These are phyloP conservation scores for Parelbella ahira DNA, from an alignment of 2,888 invertebrate genomes.

Conservation along the genomic window DNA sequence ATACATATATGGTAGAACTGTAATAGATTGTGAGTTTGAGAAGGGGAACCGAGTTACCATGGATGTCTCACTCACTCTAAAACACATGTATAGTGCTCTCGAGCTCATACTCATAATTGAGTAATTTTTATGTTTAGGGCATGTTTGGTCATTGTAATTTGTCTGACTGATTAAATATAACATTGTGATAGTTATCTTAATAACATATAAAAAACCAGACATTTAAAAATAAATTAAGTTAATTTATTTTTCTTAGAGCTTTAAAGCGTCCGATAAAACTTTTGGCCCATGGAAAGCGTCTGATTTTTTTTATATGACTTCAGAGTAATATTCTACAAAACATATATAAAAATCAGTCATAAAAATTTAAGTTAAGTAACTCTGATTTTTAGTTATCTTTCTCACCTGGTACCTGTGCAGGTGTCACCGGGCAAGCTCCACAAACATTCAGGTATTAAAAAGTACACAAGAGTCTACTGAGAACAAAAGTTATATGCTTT, in stretches of 20 bases:
- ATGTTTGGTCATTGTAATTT: slow-evolving; percentile 7
- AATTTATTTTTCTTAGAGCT: not conserved
- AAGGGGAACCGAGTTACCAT: too few relatives aligned
- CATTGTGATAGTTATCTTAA: slow-evolving; percentile 3
- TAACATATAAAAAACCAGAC: not conserved
- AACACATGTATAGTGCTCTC: slow-evolving; percentile 5
- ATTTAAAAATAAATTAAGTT: not conserved
- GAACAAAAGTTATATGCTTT: slow-evolving; percentile 1
- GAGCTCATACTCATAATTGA: slow-evolving; percentile 6
- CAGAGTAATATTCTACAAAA: slow-evolving; percentile 1
- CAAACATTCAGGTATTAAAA: not conserved
- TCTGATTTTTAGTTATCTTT: not conserved
- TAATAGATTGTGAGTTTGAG: too few relatives aligned
- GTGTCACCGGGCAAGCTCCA: not conserved
- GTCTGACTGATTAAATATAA: slow-evolving; percentile 6
- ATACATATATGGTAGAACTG: too few relatives aligned
- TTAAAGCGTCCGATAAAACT: not conserved
- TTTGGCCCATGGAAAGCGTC: not conserved
- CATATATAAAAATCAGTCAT: not conserved
- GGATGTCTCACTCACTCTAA: not conserved
- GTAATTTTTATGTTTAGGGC: slow-evolving; percentile 1
- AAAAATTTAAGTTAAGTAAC: not conserved
- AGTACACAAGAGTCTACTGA: too few relatives aligned
- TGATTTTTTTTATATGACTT: not conserved
- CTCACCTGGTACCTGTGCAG: not conserved